Percentiles rank a stretch among this genome's conserved stretches.
Evolutionary conservation across 2,797 vertebrate species (phyloP).

Genomic region (Menidia menidia): DNA sequence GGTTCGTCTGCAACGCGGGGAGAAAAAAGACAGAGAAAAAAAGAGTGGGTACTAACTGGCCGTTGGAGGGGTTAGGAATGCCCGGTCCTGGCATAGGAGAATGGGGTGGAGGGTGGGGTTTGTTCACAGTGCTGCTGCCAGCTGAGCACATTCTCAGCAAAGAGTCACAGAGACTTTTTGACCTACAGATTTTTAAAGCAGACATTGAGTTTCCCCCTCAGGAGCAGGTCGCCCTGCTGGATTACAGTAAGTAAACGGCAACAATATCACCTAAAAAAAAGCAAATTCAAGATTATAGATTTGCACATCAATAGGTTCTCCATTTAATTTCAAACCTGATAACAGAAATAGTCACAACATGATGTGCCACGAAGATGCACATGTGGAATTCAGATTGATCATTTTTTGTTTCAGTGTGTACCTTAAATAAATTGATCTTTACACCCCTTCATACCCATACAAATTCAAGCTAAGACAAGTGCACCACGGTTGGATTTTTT

Average conservation of each 20-base stretch:
- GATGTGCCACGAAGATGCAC: conserved; percentile 2
- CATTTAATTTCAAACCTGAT: neutral
- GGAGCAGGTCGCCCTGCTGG: neutral
- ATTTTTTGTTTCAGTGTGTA: no score
- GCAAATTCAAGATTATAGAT: no score
- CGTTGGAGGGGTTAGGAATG: conserved; percentile 78
- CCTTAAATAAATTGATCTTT: no score
- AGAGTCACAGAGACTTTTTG: conserved; percentile 72
- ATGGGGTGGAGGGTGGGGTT: conserved; percentile 71
- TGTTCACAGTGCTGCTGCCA: conserved; percentile 72
- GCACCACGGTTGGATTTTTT: neutral
- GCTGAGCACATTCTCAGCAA: conserved; percentile 70
- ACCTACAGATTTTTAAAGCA: conserved; percentile 62
- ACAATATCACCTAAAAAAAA: no score
- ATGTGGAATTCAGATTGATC: neutral
- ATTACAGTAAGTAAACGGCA: no score
- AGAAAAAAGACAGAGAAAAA: conserved; percentile 46
- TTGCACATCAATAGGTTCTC: no score
- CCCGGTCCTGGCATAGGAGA: conserved; percentile 72
- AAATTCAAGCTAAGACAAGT: neutral
- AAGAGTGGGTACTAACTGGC: conserved; percentile 61
- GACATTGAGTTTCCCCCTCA: conserved; percentile 8
- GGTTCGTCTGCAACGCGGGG: conserved; percentile 49
- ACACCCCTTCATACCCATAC: neutral
- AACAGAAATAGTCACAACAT: neutral